Base-by-base conservation (phyloP, 2,797 vertebrate genomes). In the Gephyroberyx darwinii region DNA sequence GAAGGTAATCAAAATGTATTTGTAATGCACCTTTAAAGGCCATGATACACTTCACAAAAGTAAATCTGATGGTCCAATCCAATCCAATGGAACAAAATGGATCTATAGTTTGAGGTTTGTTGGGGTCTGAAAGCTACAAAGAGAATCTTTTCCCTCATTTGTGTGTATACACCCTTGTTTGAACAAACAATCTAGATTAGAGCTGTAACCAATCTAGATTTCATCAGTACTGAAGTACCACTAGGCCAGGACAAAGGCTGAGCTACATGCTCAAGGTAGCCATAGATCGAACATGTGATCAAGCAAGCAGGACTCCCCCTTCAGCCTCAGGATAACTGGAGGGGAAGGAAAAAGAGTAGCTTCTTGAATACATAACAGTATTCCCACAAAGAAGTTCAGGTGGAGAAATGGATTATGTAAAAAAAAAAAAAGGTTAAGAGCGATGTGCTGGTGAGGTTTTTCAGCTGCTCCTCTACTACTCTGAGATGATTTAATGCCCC, bases 391-490 rank as follows among this genome's bases (percentile, higher is more conserved):
- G 43, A 67, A 64, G 60, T 68, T 62, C 33, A 75, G 74, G 66
- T 74, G 74, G 64, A 75, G 13, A 37, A 67, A 48, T 20, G 26
- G 61, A 69, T 80, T 71, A 39, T 39, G 20, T 63, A 51, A 61
- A 76, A 69, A 50, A 70, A 39, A 26, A 69, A 50, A 70, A 39
- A 63, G 61, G 60, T 76, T 74, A 76, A 58, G 33, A 66, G 73
- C 50, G 69, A 77, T 74, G 47, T 26, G 63, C 53, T 63, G 35
- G 47, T 63, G 70, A 35, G 58, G 22, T 8, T 16, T 59, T 80
- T 51, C 43, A 68, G 68, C 31, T 30, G 63, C 63, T 75, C 39
- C 53, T 54, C 65, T 75, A 35, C 53, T 51, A 37, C 30, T 70
- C 69, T 31, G 43, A 74, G 55, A 75, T 62, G 63, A 79, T 50